Conservation (phyloP, 2,888 invertebrate species). For the Crocallis elinguaria region DNA sequence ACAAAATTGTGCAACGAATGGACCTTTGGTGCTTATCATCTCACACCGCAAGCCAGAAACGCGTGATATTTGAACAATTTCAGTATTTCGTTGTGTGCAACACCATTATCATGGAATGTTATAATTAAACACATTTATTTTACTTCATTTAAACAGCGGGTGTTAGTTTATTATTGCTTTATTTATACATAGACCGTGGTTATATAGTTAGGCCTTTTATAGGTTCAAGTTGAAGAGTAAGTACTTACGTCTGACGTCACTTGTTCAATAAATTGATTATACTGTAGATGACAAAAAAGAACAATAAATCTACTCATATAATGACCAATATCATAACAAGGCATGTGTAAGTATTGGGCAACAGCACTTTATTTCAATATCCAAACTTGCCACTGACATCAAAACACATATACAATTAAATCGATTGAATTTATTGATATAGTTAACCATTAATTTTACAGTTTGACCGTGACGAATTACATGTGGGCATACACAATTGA, state of each 20-base stretch:
- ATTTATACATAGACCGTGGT: no score
- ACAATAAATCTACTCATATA: neutral
- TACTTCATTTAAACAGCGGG: neutral
- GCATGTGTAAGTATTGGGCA: neutral
- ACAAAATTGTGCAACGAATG: conserved; percentile 41
- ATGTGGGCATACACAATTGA: conserved; percentile 29
- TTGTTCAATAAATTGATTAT: no score
- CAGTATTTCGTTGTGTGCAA: conserved; percentile 39
- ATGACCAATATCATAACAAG: neutral
- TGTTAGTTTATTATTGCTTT: no score
- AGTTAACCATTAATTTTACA: conserved; percentile 29
- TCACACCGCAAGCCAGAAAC: conserved; percentile 29
- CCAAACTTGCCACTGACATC: conserved; percentile 13
- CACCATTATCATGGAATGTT: conserved; percentile 35
- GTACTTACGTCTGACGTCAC: no score
- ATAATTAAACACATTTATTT: conserved; percentile 20
- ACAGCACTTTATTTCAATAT: conserved; percentile 2
- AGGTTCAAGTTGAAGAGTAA: no score
- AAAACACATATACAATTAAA: conserved; percentile 22
- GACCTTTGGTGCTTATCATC: conserved; percentile 34
- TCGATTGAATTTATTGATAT: conserved; percentile 32
- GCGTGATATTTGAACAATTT: conserved; percentile 48
- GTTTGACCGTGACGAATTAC: conserved; percentile 38
- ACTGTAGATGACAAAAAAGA: neutral
- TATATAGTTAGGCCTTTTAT: no score